Evolutionary conservation across 53 echinoderm and acorn worm genomes (phyloP).

Genomic region (Pentamera pediparva): DNA sequence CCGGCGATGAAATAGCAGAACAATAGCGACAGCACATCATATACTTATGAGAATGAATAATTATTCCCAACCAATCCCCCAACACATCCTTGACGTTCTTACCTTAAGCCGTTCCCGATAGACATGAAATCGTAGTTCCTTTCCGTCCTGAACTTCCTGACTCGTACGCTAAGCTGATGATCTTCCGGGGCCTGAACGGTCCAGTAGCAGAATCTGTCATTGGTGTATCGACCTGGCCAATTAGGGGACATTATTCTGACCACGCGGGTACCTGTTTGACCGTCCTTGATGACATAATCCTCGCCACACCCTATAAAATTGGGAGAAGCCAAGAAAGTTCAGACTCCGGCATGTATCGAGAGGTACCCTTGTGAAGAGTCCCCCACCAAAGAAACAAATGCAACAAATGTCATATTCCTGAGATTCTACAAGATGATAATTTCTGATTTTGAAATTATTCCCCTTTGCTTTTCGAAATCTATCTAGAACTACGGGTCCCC

Average conservation of each 20-base stretch:
- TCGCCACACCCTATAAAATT: slow-evolving; percentile 62
- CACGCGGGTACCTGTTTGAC: slow-evolving; percentile 19
- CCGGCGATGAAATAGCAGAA: too few relatives aligned
- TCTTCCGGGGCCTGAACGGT: slow-evolving; percentile 57
- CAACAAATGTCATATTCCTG: too few relatives aligned
- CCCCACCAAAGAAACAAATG: too few relatives aligned
- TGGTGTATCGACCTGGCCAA: slow-evolving; percentile 53
- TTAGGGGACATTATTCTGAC: slow-evolving; percentile 51
- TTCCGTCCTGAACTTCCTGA: slow-evolving; percentile 71
- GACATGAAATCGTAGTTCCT: slow-evolving; percentile 81
- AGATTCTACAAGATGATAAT: too few relatives aligned
- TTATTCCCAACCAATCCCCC: not conserved
- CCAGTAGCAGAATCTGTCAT: slow-evolving; percentile 89
- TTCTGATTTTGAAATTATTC: not conserved
- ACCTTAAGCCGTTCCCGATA: slow-evolving; percentile 61
- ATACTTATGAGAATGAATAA: not conserved
- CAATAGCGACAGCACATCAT: too few relatives aligned
- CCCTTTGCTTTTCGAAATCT: too few relatives aligned
- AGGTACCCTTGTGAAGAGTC: too few relatives aligned
- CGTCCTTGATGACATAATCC: slow-evolving; percentile 55
- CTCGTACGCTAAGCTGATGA: slow-evolving; percentile 49
- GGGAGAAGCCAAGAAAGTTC: not conserved
- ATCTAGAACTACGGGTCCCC: too few relatives aligned
- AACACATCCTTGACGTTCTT: too few relatives aligned
- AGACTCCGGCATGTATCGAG: not conserved